Evolutionary conservation across 2,797 vertebrate species (phyloP).

Genomic region (Pseudochirops cupreus): DNA sequence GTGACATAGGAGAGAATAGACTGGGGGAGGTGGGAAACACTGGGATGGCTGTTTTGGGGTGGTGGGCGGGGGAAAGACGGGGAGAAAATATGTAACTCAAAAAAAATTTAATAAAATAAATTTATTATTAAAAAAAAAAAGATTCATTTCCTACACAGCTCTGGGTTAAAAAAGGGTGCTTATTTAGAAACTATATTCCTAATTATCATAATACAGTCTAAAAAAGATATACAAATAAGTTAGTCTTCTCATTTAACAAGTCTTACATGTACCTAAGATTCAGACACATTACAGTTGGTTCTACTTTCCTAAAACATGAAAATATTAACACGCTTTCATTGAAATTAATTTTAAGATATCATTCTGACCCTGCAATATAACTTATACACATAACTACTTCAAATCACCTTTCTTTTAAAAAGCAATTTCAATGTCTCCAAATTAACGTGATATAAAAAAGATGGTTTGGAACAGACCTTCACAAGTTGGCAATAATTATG

Average conservation of each 20-base stretch:
- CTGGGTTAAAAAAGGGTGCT: not conserved
- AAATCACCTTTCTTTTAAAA: constrained; percentile 22
- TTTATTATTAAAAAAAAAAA: not conserved
- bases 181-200: not conserved
- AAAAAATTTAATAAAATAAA: too few species aligned
- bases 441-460: not conserved
- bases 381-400: not conserved
- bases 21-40: too few species aligned
- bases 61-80: too few species aligned
- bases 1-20: too few species aligned
- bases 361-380: not conserved
- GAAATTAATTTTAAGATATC: constrained; percentile 48
- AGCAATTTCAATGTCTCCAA: not conserved
- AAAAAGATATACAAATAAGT: constrained; percentile 72
- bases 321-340: constrained; percentile 32
- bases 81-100: too few species aligned
- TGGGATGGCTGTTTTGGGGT: too few species aligned
- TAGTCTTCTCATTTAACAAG: constrained; percentile 57
- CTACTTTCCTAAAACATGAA: constrained; percentile 56
- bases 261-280: constrained; percentile 37
- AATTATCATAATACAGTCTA: constrained; percentile 66
- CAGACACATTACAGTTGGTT: not conserved
- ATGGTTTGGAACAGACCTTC: not conserved
- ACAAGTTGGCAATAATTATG: too few species aligned
- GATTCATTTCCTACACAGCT: constrained; percentile 27